Conservation (phyloP, 2,113 vertebrate genomes). For the Ceyx margarethae region DNA sequence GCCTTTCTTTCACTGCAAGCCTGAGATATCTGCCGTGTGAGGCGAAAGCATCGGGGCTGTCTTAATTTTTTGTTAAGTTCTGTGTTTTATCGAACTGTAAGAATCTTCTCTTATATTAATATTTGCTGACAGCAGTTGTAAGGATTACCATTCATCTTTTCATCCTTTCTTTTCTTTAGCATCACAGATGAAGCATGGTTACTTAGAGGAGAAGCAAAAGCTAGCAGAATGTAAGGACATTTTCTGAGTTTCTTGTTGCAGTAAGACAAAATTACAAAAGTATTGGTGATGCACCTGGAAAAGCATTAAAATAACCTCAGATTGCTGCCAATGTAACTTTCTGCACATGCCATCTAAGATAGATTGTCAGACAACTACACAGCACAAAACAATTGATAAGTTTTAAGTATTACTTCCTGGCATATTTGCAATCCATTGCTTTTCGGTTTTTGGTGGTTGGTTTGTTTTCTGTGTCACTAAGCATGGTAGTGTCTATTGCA, state of each 20-base stretch:
- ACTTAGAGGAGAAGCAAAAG: slow-evolving; percentile 86
- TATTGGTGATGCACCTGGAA: not conserved
- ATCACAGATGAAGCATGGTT: slow-evolving; percentile 73
- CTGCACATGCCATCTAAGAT: not conserved
- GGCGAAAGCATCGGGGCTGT: not conserved
- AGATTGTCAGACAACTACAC: not conserved
- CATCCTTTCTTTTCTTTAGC: slow-evolving; percentile 57
- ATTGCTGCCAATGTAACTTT: not conserved
- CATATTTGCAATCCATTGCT: not conserved
- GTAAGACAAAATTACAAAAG: not conserved
- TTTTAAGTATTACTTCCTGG: not conserved
- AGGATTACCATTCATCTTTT: not conserved
- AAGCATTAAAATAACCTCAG: not conserved
- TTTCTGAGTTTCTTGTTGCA: slow-evolving; percentile 21
- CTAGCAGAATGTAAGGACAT: slow-evolving; percentile 82
- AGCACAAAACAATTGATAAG: not conserved
- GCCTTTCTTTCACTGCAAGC: slow-evolving; percentile 55
- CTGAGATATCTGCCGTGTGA: slow-evolving; percentile 20
- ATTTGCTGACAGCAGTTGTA: slow-evolving; percentile 22
- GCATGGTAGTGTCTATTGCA: not conserved
- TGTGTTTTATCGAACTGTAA: not conserved
- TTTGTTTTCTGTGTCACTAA: not conserved
- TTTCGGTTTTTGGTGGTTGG: not conserved
- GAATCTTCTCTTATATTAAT: not conserved
- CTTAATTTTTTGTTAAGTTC: slow-evolving; percentile 9